A percentile compares a stretch with the other conserved stretches of the same genome.
Evolutionary conservation across 2,113 vertebrate species (phyloP).

Genomic region (Bostrychus sinensis): DNA sequence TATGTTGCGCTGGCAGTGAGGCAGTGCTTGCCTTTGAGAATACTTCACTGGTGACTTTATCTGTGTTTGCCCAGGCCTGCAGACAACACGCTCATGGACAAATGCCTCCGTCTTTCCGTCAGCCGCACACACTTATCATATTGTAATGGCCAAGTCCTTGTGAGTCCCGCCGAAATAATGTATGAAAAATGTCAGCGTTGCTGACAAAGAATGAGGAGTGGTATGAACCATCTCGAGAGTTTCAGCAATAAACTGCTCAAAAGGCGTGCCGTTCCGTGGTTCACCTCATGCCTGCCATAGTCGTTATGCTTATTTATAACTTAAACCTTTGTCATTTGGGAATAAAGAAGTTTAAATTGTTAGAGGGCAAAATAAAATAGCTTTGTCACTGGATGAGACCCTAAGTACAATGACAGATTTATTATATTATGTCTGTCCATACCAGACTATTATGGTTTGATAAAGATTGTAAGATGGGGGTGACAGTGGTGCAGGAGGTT

Average conservation of each 20-base stretch:
- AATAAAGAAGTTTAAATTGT: neutral
- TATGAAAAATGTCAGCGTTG: conserved; percentile 17
- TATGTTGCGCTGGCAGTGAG: conserved; percentile 13
- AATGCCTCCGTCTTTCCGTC: conserved; percentile 24
- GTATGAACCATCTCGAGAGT: conserved; percentile 2
- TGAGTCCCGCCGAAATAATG: conserved; percentile 26
- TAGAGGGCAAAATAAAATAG: neutral
- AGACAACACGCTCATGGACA: conserved; percentile 27
- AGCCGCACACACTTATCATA: conserved; percentile 38
- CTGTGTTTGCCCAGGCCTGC: conserved; percentile 63
- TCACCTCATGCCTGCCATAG: neutral
- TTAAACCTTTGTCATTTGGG: neutral
- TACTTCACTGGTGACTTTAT: conserved; percentile 58
- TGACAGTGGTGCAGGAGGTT: too few species aligned
- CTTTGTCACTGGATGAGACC: neutral
- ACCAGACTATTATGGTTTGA: too few species aligned
- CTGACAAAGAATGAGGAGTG: conserved; percentile 9
- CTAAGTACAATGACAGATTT: neutral
- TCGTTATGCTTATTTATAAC: neutral
- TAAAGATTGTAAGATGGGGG: too few species aligned
- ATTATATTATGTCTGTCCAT: too few species aligned
- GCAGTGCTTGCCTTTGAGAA: conserved; percentile 22
- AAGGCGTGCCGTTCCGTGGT: neutral
- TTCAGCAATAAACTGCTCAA: conserved; percentile 3
- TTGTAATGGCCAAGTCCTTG: conserved; percentile 31